Base-by-base conservation (phyloP, 2,888 invertebrate genomes). In the Idaea biselata region DNA sequence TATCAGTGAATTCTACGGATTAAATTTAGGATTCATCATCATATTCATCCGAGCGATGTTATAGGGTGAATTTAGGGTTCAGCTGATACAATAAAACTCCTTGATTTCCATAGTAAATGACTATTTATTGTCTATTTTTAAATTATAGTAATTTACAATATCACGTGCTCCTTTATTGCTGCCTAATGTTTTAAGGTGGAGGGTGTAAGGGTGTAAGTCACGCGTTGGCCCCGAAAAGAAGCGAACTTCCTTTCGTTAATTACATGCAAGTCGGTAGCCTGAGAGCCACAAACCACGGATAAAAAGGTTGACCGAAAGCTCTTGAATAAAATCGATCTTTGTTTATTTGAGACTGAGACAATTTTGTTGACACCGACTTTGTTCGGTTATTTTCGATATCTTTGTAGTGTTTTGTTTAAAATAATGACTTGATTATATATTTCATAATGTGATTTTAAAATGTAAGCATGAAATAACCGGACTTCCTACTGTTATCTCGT, bases 181-280 rank as follows among this genome's bases (percentile, higher is more conserved):
- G 77, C 68, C 70, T 81, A 83, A 84, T 82, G 82, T 78, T 81
- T 79, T 79, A 78, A 76, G 75, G 73, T 73, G 66, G 76, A 82
- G 86, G 84, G 80, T 79, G 74, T 81, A 82, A 82, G 86, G 84
- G 80, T 79, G 74, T 81, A 82, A 88, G 84, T 86, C 88, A 87
- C 87, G 86, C 81, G 73, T 67, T 77, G 77, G 73, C 81, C 83
- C 85, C 83, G 75, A 85, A 89, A 90, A 86, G 85, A 78, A 86
- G 78, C 78, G 73, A 87, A 88, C 83, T 89, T 87, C 82, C 83
- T 86, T 82, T 79, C 68, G 78, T 79, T 77, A 91, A 90, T 90
- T 91, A 90, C 87, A 87, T 83, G 86, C 85, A 86, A 87, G 85
- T 76, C 80, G 83, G 78, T 74, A 78, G 82, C 73, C 75, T 74